phyloP scores from a whole-genome alignment of 2,888 invertebrate genomes.

The Drosophila flavopinicola region DNA sequence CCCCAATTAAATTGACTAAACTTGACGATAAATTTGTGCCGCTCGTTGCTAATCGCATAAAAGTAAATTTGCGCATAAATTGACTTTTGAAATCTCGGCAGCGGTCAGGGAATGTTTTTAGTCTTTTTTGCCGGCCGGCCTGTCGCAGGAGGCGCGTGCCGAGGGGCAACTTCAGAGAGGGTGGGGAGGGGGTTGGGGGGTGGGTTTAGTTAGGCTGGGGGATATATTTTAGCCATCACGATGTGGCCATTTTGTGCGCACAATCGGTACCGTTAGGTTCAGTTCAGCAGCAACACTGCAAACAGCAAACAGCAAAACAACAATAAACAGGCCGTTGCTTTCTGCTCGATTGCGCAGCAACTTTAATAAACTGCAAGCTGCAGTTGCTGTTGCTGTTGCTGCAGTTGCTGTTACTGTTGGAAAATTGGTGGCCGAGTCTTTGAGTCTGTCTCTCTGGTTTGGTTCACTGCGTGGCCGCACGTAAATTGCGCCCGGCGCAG shows the following conservation, averaged over 20 bases:
- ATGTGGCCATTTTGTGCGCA: constrained; percentile 78
- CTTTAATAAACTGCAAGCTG: constrained; percentile 77
- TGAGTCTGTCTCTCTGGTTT: constrained; percentile 22
- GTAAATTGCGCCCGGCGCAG: constrained; percentile 64
- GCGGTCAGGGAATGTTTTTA: constrained; percentile 23
- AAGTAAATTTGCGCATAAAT: constrained; percentile 80
- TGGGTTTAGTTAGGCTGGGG: neutral
- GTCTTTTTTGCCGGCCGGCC: constrained; percentile 52
- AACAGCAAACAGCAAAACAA: constrained; percentile 35
- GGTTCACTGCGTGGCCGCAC: constrained; percentile 71
- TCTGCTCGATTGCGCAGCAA: constrained; percentile 73
- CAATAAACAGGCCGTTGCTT: constrained; percentile 57
- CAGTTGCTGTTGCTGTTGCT: constrained; percentile 41
- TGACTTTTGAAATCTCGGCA: constrained; percentile 64
- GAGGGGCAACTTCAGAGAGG: constrained; percentile 1
- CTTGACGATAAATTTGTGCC: constrained; percentile 75
- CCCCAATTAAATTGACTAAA: constrained; percentile 79
- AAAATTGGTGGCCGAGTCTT: constrained; percentile 45
- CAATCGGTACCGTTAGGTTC: constrained; percentile 79
- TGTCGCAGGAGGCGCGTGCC: constrained; percentile 62
- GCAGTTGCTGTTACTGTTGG: constrained; percentile 32
- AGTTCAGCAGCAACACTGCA: constrained; percentile 30
- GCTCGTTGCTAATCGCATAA: constrained; percentile 79
- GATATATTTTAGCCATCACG: constrained; percentile 71
- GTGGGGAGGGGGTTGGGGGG: neutral